Base-by-base conservation (phyloP, 2,797 vertebrate genomes). In the Neoniphon sammara region DNA sequence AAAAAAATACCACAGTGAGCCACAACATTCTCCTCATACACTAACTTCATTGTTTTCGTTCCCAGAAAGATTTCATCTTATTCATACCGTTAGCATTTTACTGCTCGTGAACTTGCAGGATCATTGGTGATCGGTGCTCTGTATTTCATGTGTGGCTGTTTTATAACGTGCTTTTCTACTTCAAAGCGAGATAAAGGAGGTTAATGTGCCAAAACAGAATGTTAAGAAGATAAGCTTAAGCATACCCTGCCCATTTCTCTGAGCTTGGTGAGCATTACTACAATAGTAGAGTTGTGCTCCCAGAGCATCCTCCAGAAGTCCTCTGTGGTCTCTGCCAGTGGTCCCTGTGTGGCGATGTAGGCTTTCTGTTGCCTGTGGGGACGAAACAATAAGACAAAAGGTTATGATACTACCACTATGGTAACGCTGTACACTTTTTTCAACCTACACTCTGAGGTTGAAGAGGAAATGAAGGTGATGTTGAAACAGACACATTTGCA, bases 231-330 rank as follows among this genome's bases (percentile, higher is more conserved):
- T 27, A 53, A 52, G 42, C 5, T 2, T 0, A 11, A 56, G 21
- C 95, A 91, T 83, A 97, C 98, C 94, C 97, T 94, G 92, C 98
- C 98, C 97, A 99, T 99, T 94, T 99, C 98, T 92, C 98, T 91
- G 67, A 99, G 95, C 89, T 99, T 99, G 89, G 98, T 99, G 36
- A 99, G 95, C 98, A 99, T 99, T 75, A 99, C 98, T 12, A 99
- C 97, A 44, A 99, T 99, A 72, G 98, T 99, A 66, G 98, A 99
- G 91, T 99, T 99, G 92, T 99, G 98, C 69, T 99, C 98, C 98
- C 98, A 99, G 56, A 99, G 96, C 98, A 98, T 99, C 87, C 98
- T 94, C 98, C 98, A 99, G 91, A 99, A 99, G 89, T 99, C 98
- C 91, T 99, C 98, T 18, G 98, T 99, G 87, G 98, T 99, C 93